phyloP scores from a whole-genome alignment of 2,888 invertebrate genomes.

The Heteromurus nitidus region DNA sequence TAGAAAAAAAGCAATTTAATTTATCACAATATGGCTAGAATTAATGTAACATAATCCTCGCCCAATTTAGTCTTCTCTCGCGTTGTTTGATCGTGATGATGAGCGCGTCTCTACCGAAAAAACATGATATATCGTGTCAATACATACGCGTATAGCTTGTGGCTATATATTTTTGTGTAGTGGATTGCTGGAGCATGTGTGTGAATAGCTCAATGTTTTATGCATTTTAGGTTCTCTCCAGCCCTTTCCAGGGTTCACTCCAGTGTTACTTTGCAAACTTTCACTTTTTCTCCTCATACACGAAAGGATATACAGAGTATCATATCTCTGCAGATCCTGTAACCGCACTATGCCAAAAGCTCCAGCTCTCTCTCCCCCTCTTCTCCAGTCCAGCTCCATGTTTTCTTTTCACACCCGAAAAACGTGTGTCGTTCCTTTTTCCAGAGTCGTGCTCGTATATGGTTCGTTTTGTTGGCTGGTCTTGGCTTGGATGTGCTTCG shows the following conservation, averaged over 20 bases:
- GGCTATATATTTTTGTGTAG: too few species aligned
- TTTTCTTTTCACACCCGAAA: constrained; percentile 21
- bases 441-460: background rate
- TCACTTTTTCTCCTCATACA: background rate
- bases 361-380: too few species aligned
- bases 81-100: background rate
- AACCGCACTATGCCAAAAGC: background rate
- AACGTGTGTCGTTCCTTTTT: background rate
- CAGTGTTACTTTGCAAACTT: constrained; percentile 1
- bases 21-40: constrained; percentile 38
- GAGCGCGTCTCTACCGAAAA: too few species aligned
- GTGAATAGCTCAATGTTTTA: too few species aligned
- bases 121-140: too few species aligned
- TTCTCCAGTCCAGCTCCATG: too few species aligned
- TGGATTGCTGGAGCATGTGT: too few species aligned
- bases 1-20: constrained; percentile 7
- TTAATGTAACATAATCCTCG: constrained; percentile 45
- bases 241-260: too few species aligned
- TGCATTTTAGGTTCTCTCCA: too few species aligned
- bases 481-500: too few species aligned
- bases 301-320: background rate
- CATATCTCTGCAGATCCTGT: background rate
- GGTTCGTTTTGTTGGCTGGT: background rate
- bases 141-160: too few species aligned
- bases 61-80: constrained; percentile 7